Evolutionary conservation across 1,140 invertebrate species (phyloP), one percentile per base, ranked within the genome.

Genomic region (Trichonephila inaurata): DNA sequence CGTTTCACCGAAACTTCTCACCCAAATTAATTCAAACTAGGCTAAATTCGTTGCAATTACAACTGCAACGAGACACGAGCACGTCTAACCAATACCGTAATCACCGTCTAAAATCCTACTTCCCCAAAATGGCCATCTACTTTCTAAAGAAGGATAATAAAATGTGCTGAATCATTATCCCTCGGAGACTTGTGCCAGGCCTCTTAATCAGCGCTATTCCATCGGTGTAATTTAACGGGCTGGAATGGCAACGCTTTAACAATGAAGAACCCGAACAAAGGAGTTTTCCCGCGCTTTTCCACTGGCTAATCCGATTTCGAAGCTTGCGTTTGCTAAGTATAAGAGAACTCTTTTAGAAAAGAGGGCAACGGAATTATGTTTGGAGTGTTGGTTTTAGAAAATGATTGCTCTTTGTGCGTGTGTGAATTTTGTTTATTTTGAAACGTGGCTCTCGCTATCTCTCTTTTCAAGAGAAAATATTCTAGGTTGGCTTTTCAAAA

Each of bases 141-240:
- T 58, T 51, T 51, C 82, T n/a, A 77, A 77, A 33, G 44, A 58
- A 64, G 72, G 72, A 90, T 90, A 90, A 90, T 90, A 90, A 90
- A 90, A 90, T 81, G 69, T 28, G 66, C 66, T 40, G 66, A 64
- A 90, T 90, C 89, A 90, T 90, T 90, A 90, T 90, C 40, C 89
- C 89, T 60, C 5, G n/a, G 89, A 90, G 89, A 81, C 24, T n/a
- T n/a, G n/a, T 77, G n/a, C 33, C 89, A 6, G 72, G 51, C 66
- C 40, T 77, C 89, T 90, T 90, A 90, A 90, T 90, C 89, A 90
- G 89, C 40, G 89, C 51, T 58, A 90, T 77, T 90, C 51, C 64
- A 89, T 66, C 62, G 64, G 62, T 40, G 62, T 89, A 44, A 89
- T 69, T 66, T 58, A 58, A 81, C 72, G 66, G 33, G 14, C 60